Base-by-base conservation (phyloP, 2,113 vertebrate species). In the Hydrolagus affinis region DNA sequence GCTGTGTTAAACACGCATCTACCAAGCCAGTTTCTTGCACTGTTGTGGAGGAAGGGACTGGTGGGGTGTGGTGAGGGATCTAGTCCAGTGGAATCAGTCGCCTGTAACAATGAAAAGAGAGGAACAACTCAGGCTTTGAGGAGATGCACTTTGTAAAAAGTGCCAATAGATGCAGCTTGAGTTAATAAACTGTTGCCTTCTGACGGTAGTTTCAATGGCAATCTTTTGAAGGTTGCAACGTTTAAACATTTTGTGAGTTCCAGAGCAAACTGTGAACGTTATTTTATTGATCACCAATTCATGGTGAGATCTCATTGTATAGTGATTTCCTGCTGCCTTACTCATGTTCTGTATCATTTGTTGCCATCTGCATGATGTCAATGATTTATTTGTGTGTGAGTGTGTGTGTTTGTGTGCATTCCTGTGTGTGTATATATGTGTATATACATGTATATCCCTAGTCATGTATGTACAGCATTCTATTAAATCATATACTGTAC, bases 301-400 rank as follows among this genome's bases (percentile, higher is more conserved):
- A 15, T 73, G 44, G 21, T 44, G 44, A 44, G 44, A 28, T 72
- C n/a, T n/a, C 14, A 56, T 44, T 75, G 15, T 68, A 30, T 66
- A 17, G 59, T 19, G 64, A 10, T 0, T 83, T 75, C 19, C 32
- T 17, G 44, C 44, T 83, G 64, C 8, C 62, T 66, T 15, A 21
- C 28, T 83, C 59, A 83, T 64, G 15, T 30, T 83, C 12, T 66
- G 8, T 19, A 32, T 3, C 78, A 66, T 64, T 66, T 75, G 73
- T 15, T 75, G 30, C 73, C 73, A 75, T 75, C 73, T 75, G 73
- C 25, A 75, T 75, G 73, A 66, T 77, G 23, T 60, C 57, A 59
- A n/a, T n/a, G 23, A 77, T 60, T 21, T 25, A 77, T 59, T 32
- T 21, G 17, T 80, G 60, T 60, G 21, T 66, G 60, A 28, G 60